Conservation (phyloP, 1,140 invertebrate species). For the Pinna nobilis region DNA sequence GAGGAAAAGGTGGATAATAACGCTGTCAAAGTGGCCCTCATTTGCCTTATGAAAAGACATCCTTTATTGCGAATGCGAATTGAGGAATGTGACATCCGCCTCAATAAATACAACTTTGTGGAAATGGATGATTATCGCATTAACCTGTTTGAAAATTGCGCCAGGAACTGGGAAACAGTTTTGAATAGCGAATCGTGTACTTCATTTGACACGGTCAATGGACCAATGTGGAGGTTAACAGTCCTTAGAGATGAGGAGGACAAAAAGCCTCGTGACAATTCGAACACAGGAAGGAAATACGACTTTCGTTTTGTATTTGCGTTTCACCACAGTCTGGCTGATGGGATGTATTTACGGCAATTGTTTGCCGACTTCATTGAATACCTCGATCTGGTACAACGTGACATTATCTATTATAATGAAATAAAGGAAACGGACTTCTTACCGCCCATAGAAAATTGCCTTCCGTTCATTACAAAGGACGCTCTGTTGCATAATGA, state of each 20-base stretch:
- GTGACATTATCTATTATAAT: not conserved
- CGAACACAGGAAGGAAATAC: not conserved
- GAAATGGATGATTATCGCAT: constrained; percentile 22
- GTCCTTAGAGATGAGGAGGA: not conserved
- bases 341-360: constrained; percentile 20
- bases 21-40: constrained; percentile 11
- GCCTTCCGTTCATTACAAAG: not conserved
- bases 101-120: constrained; percentile 6
- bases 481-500: not conserved
- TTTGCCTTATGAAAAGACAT: constrained; percentile 26
- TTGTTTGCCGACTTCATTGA: constrained; percentile 31
- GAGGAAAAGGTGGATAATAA: not conserved
- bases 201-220: constrained; percentile 7
- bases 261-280: not conserved
- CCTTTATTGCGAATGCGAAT: constrained; percentile 31
- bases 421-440: constrained; percentile 9
- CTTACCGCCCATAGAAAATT: constrained; percentile 28
- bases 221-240: constrained; percentile 28
- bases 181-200: not conserved
- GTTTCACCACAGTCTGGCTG: constrained; percentile 25
- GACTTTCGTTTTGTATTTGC: constrained; percentile 24
- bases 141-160: constrained; percentile 11
- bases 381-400: constrained; percentile 29
- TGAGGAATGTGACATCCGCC: not conserved
- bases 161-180: constrained; percentile 4